Evolutionary conservation across 2,888 invertebrate species (phyloP).

Genomic region (Imbricaverruca yamaguchii): DNA sequence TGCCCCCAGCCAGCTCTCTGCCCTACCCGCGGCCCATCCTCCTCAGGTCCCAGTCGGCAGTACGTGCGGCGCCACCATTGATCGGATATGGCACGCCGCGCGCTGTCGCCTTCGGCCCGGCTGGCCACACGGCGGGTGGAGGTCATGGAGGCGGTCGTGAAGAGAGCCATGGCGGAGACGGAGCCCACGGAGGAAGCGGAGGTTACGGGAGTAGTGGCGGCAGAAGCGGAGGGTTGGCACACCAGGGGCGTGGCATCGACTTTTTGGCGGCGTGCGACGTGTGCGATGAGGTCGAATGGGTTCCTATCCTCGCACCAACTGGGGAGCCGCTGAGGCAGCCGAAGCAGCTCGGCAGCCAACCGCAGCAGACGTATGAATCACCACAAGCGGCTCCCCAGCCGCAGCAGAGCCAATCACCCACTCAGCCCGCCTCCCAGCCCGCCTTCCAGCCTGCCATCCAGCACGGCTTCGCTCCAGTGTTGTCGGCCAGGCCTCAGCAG

Average conservation of each 20-base stretch:
- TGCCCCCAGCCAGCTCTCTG: not conserved
- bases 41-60: not conserved
- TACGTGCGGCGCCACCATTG: not conserved
- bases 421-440: not conserved
- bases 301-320: not conserved
- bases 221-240: not conserved
- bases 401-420: not conserved
- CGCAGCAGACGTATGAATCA: not conserved
- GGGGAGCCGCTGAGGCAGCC: not conserved
- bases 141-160: not conserved
- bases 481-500: not conserved
- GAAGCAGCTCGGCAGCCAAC: not conserved
- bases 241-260: not conserved
- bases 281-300: not conserved
- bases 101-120: too few species aligned
- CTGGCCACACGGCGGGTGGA: not conserved
- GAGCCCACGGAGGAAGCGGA: not conserved
- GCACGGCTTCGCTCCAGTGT: not conserved
- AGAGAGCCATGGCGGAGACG: not conserved
- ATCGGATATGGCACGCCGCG: not conserved
- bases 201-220: not conserved
- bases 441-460: not conserved
- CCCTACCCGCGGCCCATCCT: not conserved
- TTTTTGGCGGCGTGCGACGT: not conserved
- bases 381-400: not conserved